Percentiles rank a stretch among this genome's conserved stretches.
phyloP scores from a whole-genome alignment of 2,888 invertebrate genomes.

The Agriopis aurantiaria region DNA sequence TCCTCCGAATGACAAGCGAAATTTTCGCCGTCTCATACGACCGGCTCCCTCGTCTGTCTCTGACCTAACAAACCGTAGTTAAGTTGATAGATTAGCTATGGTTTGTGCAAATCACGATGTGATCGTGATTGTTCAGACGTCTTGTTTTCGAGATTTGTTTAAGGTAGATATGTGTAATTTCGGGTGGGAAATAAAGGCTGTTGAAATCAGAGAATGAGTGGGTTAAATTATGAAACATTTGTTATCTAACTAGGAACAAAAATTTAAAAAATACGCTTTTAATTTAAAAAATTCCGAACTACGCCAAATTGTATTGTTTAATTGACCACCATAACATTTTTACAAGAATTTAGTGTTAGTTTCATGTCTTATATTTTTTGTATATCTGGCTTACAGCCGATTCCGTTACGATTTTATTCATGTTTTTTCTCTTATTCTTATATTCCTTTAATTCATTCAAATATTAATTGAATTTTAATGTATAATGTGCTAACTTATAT shows the following conservation, averaged over 20 bases:
- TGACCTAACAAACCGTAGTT: slow-evolving; percentile 81
- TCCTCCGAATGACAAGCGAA: slow-evolving; percentile 71
- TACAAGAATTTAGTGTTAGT: no score
- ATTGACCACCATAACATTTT: no score
- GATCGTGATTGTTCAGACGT: slow-evolving; percentile 54
- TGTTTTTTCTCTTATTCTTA: no score
- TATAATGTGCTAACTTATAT: no score
- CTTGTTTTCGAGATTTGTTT: slow-evolving; percentile 42
- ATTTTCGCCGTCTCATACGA: slow-evolving; percentile 69
- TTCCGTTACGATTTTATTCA: no score
- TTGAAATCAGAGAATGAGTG: slow-evolving; percentile 1
- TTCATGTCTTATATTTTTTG: no score
- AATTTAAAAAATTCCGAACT: no score
- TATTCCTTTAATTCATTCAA: no score
- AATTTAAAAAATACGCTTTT: no score
- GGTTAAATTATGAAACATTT: neutral
- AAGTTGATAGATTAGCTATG: slow-evolving; percentile 81
- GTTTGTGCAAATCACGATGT: slow-evolving; percentile 74
- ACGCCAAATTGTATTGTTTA: no score
- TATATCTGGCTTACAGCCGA: no score
- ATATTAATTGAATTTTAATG: no score
- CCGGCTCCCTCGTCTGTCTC: slow-evolving; percentile 53
- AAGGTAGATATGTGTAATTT: slow-evolving; percentile 33
- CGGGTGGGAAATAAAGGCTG: slow-evolving; percentile 25
- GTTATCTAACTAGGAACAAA: neutral